Evolutionary conservation across 2,113 vertebrate species (phyloP).

Genomic region (Phycodurus eques): DNA sequence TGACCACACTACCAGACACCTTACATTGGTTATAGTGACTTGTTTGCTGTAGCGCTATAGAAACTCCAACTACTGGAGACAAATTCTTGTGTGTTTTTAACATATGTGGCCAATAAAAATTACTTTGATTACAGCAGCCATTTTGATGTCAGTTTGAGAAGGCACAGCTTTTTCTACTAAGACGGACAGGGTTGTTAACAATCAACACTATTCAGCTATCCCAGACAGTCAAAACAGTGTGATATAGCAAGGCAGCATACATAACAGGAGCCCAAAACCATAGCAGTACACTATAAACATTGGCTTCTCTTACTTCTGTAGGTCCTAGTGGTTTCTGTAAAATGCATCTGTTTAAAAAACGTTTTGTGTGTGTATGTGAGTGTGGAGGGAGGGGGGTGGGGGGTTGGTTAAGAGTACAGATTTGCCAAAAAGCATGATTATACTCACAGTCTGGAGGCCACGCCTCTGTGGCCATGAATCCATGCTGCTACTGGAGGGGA

Average conservation of each 20-base stretch:
- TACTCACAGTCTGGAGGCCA: slow-evolving; percentile 74
- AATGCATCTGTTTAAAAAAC: too few species aligned
- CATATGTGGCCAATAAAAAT: too few species aligned
- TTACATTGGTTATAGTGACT: too few species aligned
- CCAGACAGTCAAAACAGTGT: background rate
- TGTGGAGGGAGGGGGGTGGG: too few species aligned
- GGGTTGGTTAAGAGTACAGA: background rate
- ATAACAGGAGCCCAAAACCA: background rate
- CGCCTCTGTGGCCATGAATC: slow-evolving; percentile 76
- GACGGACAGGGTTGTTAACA: background rate
- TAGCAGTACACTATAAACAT: background rate
- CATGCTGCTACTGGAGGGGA: slow-evolving; percentile 69
- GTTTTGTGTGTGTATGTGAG: too few species aligned
- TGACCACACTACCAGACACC: too few species aligned
- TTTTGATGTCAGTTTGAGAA: background rate
- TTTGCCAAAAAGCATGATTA: background rate
- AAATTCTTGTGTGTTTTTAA: too few species aligned
- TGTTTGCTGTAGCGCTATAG: too few species aligned
- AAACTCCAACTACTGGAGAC: too few species aligned
- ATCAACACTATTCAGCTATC: background rate
- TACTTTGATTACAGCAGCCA: background rate
- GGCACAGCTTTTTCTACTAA: background rate
- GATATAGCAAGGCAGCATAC: background rate
- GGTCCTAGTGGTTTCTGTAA: too few species aligned
- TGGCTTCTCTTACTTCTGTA: too few species aligned